Conservation (phyloP, 2,113 vertebrate species). For the Mustela lutreola region DNA sequence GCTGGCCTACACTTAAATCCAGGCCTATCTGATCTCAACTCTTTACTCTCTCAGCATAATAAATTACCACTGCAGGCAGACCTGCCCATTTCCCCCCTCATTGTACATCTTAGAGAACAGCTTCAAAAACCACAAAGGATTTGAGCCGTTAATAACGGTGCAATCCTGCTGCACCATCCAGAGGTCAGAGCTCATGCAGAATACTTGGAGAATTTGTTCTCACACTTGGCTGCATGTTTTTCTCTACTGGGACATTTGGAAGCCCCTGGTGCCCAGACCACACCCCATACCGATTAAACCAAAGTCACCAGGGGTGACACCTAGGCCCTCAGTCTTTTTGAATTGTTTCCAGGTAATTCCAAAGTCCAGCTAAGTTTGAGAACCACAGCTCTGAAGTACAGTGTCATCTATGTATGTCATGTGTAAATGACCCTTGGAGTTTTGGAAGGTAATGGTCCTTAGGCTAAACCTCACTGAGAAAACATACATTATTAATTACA, state of each 20-base stretch:
- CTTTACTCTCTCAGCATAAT: neutral
- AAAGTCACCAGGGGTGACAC: too few species aligned
- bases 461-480: neutral
- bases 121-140: too few species aligned
- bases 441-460: neutral
- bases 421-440: neutral
- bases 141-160: neutral
- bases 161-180: neutral
- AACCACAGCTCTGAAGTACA: neutral
- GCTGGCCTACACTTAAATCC: neutral
- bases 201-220: neutral
- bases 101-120: neutral
- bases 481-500: neutral
- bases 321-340: neutral
- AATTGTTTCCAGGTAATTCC: neutral
- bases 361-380: neutral
- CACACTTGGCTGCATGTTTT: neutral
- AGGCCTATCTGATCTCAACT: neutral
- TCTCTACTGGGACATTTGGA: neutral
- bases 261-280: neutral
- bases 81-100: fast-evolving
- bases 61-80: neutral
- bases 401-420: neutral
- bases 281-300: neutral
- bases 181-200: neutral